phyloP scores from a whole-genome alignment of 2,888 invertebrate genomes.

The Lasioglossum malachurum region DNA sequence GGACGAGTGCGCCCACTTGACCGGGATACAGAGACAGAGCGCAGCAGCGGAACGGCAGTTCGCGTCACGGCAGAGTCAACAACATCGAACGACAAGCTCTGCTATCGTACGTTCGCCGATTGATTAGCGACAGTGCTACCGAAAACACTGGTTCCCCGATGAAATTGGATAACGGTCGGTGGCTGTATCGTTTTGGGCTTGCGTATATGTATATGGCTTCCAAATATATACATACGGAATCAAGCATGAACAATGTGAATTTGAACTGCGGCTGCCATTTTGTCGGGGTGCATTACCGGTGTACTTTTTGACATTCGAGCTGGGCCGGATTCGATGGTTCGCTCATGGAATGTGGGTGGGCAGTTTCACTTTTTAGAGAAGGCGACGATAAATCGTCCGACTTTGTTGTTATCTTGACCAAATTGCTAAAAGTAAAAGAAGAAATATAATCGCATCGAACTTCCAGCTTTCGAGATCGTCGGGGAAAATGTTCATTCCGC shows the following conservation, averaged over 20 bases:
- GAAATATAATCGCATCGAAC: not conserved
- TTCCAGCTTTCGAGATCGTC: not conserved
- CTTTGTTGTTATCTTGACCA: no score
- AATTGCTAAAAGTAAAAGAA: not conserved
- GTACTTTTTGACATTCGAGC: not conserved
- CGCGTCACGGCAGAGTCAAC: not conserved
- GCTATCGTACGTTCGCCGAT: not conserved
- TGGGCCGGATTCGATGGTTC: not conserved
- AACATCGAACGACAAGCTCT: not conserved
- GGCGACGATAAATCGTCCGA: not conserved
- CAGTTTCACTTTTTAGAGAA: not conserved
- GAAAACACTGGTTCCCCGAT: constrained; percentile 8
- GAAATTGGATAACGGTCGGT: constrained; percentile 1
- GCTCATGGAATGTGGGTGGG: not conserved
- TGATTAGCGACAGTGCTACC: constrained; percentile 2
- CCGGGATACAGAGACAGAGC: constrained; percentile 2
- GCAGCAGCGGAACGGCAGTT: not conserved
- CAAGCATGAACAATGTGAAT: not conserved
- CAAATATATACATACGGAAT: not conserved
- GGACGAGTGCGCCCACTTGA: constrained; percentile 1
- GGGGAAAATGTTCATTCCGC: not conserved
- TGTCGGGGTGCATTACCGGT: not conserved
- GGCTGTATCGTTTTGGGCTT: not conserved
- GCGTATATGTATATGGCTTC: not conserved
- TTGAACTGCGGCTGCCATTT: not conserved